Conservation (phyloP, 2,888 invertebrate species). For the Trisateles emortualis region DNA sequence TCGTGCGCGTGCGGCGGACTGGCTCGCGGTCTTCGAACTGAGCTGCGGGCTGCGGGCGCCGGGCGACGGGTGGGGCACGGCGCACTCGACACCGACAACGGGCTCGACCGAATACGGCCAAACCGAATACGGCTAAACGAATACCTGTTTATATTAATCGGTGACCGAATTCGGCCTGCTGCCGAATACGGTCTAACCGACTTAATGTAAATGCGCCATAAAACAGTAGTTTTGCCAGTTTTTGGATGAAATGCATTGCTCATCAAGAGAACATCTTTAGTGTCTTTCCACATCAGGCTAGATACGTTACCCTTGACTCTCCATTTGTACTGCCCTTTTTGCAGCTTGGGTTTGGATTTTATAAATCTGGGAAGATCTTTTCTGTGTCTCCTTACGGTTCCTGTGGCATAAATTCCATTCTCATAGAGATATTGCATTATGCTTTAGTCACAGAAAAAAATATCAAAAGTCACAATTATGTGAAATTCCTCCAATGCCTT, state of each 20-base stretch:
- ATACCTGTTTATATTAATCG: constrained; percentile 24
- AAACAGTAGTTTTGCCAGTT: constrained; percentile 20
- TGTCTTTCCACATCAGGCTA: constrained; percentile 46
- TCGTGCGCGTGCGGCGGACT: constrained; percentile 21
- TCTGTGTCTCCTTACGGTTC: constrained; percentile 17
- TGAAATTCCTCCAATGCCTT: constrained; percentile 5
- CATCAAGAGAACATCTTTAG: constrained; percentile 40
- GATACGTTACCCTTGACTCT: constrained; percentile 40
- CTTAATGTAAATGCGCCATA: constrained; percentile 6
- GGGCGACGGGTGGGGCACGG: constrained; percentile 15
- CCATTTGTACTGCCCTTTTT: constrained; percentile 45
- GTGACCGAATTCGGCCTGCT: neutral
- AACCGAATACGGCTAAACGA: too few species aligned
- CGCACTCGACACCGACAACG: constrained; percentile 10
- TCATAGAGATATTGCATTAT: constrained; percentile 6
- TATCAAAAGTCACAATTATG: constrained; percentile 18
- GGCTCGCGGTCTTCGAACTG: constrained; percentile 20
- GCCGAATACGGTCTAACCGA: too few species aligned
- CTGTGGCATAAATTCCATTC: constrained; percentile 12
- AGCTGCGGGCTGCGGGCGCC: constrained; percentile 14
- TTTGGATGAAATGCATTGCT: constrained; percentile 48
- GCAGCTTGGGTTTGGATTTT: constrained; percentile 15
- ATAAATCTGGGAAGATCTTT: constrained; percentile 30
- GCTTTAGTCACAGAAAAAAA: constrained; percentile 7
- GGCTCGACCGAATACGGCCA: constrained; percentile 14